Percentiles rank a stretch among this genome's conserved stretches.
Evolutionary conservation across 92 coral and sea anemone species (phyloP).

Genomic region (Parazoanthus atlanticus): DNA sequence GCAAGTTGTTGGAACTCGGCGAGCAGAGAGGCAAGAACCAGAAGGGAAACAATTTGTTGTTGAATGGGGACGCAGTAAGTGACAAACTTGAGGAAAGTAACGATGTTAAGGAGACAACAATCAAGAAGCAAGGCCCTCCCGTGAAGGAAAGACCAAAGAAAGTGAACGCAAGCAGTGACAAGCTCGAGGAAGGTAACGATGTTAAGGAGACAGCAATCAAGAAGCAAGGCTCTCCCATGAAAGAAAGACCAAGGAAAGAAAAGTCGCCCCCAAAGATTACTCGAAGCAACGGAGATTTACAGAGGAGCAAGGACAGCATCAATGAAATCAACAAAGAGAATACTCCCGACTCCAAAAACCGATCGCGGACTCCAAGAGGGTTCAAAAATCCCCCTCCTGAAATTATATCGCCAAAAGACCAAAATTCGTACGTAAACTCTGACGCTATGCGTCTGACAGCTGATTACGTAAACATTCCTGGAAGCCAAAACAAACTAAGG

Average conservation of each 20-base stretch:
- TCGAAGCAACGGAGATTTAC: conserved; percentile 28
- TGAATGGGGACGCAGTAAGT: conserved; percentile 48
- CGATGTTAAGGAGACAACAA: conserved; percentile 1
- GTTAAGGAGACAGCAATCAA: conserved; percentile 13
- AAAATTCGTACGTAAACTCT: conserved; percentile 27
- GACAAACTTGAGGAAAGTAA: not conserved
- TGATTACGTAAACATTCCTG: conserved; percentile 77
- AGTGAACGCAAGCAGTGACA: conserved; percentile 34
- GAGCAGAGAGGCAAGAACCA: not conserved
- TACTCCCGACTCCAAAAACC: conserved; percentile 10
- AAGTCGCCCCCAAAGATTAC: conserved; percentile 40
- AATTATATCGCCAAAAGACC: conserved; percentile 52
- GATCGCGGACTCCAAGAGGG: conserved; percentile 60
- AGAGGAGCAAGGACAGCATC: conserved; percentile 17
- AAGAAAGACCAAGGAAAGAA: conserved; percentile 19
- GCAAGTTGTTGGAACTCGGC: not conserved
- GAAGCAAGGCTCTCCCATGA: conserved; percentile 43
- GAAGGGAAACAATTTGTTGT: not conserved
- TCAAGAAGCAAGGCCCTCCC: conserved; percentile 40
- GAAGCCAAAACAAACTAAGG: conserved; percentile 41
- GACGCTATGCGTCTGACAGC: conserved; percentile 30
- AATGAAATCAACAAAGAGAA: conserved; percentile 47
- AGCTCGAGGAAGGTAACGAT: not conserved
- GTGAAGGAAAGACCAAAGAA: conserved; percentile 33
- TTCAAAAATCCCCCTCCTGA: conserved; percentile 75